Evolutionary conservation across 2,888 invertebrate species (phyloP).

Genomic region (Ormyrus nitidulus): DNA sequence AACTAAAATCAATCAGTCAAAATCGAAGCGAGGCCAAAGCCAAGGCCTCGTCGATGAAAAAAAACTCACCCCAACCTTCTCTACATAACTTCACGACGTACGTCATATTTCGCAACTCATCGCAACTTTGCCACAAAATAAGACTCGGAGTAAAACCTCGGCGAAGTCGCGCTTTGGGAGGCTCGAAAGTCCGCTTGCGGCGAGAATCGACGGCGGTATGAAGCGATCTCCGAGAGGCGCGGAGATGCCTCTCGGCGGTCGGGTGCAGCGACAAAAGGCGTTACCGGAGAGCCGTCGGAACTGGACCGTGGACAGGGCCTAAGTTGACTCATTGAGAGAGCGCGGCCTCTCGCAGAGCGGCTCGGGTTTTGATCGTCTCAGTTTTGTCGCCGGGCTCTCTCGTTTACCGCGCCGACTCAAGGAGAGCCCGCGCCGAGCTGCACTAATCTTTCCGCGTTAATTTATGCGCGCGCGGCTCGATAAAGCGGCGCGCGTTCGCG

Average conservation of each 20-base stretch:
- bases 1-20: too few relatives aligned
- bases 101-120: conserved; percentile 16
- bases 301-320: conserved; percentile 64
- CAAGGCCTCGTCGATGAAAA: not conserved
- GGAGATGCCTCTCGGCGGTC: not conserved
- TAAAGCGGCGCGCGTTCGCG: not conserved
- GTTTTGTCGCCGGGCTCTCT: not conserved
- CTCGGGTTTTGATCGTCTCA: conserved; percentile 18
- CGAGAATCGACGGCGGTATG: not conserved
- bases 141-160: too few relatives aligned
- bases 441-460: conserved; percentile 20
- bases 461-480: conserved; percentile 10
- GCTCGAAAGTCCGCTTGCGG: not conserved
- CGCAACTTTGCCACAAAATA: too few relatives aligned
- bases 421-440: not conserved
- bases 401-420: not conserved
- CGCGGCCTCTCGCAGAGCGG: not conserved
- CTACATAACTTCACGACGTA: conserved; percentile 46
- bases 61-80: conserved; percentile 50
- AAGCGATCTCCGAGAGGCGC: not conserved
- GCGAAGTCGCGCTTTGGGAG: too few relatives aligned
- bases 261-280: not conserved
- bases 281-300: conserved; percentile 41
- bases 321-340: conserved; percentile 54
- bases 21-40: too few relatives aligned